phyloP scores from a whole-genome alignment of 2,113 vertebrate species.

The Ageneiosus marmoratus region DNA sequence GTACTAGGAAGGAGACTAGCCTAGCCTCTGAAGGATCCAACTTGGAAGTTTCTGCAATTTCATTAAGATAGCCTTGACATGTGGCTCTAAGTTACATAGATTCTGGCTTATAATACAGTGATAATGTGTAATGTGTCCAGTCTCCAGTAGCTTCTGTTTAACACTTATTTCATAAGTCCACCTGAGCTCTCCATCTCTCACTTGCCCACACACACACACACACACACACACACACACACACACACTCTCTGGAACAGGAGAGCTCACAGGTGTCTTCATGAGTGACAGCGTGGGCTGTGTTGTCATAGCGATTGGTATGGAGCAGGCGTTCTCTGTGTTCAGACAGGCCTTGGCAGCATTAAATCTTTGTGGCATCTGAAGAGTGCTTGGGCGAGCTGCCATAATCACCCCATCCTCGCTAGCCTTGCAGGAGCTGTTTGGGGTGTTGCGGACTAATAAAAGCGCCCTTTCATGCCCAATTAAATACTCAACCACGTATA shows the following conservation, averaged over 20 bases:
- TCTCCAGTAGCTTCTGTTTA: not conserved
- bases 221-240: conserved; percentile 2
- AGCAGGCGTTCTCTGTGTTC: conserved; percentile 60
- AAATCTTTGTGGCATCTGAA: conserved; percentile 61
- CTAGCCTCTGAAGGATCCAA: no score
- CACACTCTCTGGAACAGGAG: conserved; percentile 13
- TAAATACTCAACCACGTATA: conserved; percentile 58
- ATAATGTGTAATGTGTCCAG: not conserved
- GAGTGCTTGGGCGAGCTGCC: conserved; percentile 30
- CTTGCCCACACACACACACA: not conserved
- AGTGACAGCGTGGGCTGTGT: conserved; percentile 56
- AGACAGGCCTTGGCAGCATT: conserved; percentile 56
- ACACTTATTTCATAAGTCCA: not conserved
- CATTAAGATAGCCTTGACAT: not conserved
- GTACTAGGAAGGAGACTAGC: no score
- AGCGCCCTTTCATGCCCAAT: conserved; percentile 54
- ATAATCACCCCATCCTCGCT: conserved; percentile 48
- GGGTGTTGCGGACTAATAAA: conserved; percentile 42
- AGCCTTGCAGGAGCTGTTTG: conserved; percentile 39
- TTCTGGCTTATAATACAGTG: not conserved
- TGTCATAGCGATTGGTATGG: conserved; percentile 52
- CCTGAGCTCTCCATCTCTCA: conserved; percentile 12
- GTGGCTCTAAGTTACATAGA: not conserved
- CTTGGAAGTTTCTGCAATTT: not conserved
- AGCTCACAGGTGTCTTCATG: conserved; percentile 46